Conservation (phyloP, 2,888 invertebrate genomes). For the Ichneumoninae sp. region DNA sequence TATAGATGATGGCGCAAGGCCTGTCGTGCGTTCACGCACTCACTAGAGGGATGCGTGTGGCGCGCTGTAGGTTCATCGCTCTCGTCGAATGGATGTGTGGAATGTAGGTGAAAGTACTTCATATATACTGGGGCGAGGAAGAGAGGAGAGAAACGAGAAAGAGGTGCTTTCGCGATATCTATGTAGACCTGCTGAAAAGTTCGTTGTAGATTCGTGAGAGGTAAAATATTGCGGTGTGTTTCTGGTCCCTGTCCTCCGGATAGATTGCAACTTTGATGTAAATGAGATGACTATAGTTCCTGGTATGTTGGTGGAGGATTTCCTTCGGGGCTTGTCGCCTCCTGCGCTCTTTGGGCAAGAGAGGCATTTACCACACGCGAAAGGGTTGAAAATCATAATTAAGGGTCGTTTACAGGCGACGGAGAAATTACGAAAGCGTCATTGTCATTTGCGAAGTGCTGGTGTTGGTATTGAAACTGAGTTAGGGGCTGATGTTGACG, state of each 20-base stretch:
- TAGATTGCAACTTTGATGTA: slow-evolving; percentile 4
- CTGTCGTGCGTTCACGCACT: slow-evolving; percentile 43
- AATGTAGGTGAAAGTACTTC: slow-evolving; percentile 59
- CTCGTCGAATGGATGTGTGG: slow-evolving; percentile 28
- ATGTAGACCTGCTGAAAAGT: neutral
- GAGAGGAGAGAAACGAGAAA: neutral
- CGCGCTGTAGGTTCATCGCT: slow-evolving; percentile 48
- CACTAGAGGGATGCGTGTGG: slow-evolving; percentile 51
- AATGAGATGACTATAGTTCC: neutral
- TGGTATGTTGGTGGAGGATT: neutral
- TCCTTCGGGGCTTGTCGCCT: slow-evolving; percentile 7
- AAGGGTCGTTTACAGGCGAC: slow-evolving; percentile 57
- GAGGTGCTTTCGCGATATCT: neutral
- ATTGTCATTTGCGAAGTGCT: slow-evolving; percentile 28
- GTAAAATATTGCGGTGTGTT: neutral
- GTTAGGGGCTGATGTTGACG: slow-evolving; percentile 39
- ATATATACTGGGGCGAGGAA: slow-evolving; percentile 1
- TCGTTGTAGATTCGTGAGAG: neutral
- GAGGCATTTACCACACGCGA: slow-evolving; percentile 23
- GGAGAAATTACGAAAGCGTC: slow-evolving; percentile 54
- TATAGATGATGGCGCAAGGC: slow-evolving; percentile 42
- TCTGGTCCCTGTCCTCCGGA: neutral
- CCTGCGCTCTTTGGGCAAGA: slow-evolving; percentile 9
- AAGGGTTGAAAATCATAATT: slow-evolving; percentile 53
- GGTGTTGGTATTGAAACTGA: slow-evolving; percentile 12